These are phyloP conservation scores for Urosaurus nigricauda DNA, from an alignment of 2,797 vertebrate species.

Conservation along the genomic window DNA sequence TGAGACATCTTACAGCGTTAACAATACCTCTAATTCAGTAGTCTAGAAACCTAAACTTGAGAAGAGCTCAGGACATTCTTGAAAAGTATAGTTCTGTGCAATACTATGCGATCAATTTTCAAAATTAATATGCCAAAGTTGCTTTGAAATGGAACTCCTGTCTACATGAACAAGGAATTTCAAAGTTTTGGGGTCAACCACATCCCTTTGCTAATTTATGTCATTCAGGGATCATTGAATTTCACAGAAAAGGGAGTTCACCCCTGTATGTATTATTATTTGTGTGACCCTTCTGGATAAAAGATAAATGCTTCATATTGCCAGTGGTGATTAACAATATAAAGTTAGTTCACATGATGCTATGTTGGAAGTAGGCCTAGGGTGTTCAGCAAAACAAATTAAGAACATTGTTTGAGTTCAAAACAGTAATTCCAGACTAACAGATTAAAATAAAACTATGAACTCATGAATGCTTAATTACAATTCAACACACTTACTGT, in stretches of 20 bases:
- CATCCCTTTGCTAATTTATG: neutral
- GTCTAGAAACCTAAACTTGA: neutral
- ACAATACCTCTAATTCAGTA: conserved; percentile 2
- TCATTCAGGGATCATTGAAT: neutral
- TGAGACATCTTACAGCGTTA: neutral
- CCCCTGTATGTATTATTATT: neutral
- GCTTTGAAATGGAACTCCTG: neutral
- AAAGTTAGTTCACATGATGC: too few species aligned
- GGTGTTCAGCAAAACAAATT: neutral
- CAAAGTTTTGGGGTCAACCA: neutral
- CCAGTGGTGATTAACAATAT: neutral
- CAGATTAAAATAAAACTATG: neutral
- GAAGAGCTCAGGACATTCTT: neutral
- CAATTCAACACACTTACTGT: neutral
- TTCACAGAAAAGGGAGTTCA: neutral
- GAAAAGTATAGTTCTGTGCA: neutral
- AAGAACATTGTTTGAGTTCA: neutral
- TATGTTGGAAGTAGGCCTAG: neutral
- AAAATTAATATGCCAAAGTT: neutral
- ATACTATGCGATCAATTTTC: neutral
- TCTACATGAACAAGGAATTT: neutral
- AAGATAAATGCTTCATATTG: neutral
- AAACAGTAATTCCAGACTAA: neutral
- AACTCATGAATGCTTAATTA: neutral
- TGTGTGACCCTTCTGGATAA: neutral